Base-by-base conservation (phyloP, 2,888 invertebrate species). In the Apamea epomidion region DNA sequence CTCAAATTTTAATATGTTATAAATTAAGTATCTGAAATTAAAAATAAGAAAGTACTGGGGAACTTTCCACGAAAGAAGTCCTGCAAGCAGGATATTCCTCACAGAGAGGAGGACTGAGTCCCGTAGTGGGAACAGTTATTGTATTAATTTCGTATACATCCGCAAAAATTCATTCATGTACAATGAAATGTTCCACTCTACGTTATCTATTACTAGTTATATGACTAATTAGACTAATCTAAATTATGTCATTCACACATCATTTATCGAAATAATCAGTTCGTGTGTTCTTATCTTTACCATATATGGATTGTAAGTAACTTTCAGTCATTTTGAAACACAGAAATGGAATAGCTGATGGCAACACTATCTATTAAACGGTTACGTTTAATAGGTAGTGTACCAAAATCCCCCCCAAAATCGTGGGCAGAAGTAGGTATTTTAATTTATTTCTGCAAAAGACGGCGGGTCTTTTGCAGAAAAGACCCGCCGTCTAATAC, bases 261-360 rank as follows among this genome's bases (percentile, higher is more conserved):
- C 65, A 80, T 81, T 84, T 25, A 62, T 37, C 68, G 2, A 37
- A 62, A 18, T 67, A 71, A 65, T 70, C 85, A 85, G 45, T 78
- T 70, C 42, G 6, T 76, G 70, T 69, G 85, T 85, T 87, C 77
- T 21, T 80, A 84, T 6, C 68, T 76, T 42, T 42, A 42, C 42
- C 7, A 42, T 42, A 42, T 42, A 42, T 42, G 42, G 42, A 42
- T 42, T 7, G 42, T 42, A 42, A 3, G 42, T 42, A 42, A 4
- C 7, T 42, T 42, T 7, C 42, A 42, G 7, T 42, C 6, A 42
- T 42, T 42, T 42, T 42, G 7, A 42, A 42, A 42, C 42, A 42
- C 42, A 42, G 42, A 37, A 2, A 37, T 2, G 37, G 37, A 37
- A 5, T 37, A 37, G 6, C 37, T 37, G 37, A 37, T 37, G 37